Evolutionary conservation across 1,140 invertebrate species (phyloP).

Genomic region (Drosophila watanabei): DNA sequence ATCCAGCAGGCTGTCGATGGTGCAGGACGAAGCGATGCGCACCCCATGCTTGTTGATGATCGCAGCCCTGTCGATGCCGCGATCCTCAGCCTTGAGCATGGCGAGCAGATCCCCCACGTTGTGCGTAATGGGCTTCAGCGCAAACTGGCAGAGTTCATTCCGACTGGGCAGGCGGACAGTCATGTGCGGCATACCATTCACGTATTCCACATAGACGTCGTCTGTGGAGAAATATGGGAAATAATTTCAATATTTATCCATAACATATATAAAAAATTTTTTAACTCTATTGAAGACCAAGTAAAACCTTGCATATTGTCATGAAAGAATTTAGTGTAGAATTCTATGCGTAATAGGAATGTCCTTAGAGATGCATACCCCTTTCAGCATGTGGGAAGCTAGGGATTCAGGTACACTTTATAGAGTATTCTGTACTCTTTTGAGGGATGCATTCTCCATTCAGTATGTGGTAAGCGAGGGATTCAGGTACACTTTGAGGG

Average conservation of each 20-base stretch:
- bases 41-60: constrained; percentile 92
- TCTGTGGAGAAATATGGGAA: constrained; percentile 72
- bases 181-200: constrained; percentile 95
- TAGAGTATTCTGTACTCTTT: too few relatives aligned
- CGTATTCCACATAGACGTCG: constrained; percentile 92
- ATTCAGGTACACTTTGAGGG: background rate
- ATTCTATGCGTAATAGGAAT: too few relatives aligned
- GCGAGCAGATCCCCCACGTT: constrained; percentile 95
- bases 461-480: too few relatives aligned
- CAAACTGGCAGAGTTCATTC: constrained; percentile 95
- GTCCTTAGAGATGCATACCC: too few relatives aligned
- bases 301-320: background rate
- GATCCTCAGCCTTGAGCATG: constrained; percentile 95
- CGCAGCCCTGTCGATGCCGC: constrained; percentile 94
- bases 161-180: constrained; percentile 96
- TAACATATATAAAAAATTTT: too few relatives aligned
- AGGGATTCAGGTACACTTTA: too few relatives aligned
- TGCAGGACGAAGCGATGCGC: constrained; percentile 95
- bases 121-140: constrained; percentile 95
- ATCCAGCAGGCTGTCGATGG: constrained; percentile 91
- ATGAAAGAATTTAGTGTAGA: too few relatives aligned
- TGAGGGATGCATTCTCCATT: too few relatives aligned
- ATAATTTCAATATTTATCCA: too few relatives aligned
- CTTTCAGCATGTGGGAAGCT: too few relatives aligned
- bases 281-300: background rate